These are phyloP conservation scores for Nasonia longicornis DNA, from an alignment of 1,140 invertebrate genomes.

Conservation along the genomic window DNA sequence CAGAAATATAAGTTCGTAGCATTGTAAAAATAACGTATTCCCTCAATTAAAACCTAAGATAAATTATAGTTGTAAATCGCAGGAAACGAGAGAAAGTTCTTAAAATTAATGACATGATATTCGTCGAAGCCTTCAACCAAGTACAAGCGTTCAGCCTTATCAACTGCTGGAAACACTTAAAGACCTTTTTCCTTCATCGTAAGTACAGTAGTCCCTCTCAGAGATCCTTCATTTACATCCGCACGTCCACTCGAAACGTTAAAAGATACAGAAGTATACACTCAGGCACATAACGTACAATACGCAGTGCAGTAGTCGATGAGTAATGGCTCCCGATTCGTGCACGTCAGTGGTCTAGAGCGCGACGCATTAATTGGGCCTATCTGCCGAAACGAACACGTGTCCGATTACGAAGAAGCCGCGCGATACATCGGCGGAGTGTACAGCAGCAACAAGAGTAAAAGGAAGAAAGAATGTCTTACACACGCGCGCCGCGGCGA, in stretches of 20 bases:
- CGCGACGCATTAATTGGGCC: conserved; percentile 60
- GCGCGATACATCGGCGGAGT: conserved; percentile 10
- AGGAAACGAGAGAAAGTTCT: too few species aligned
- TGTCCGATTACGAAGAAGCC: conserved; percentile 58
- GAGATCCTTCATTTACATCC: conserved; percentile 1
- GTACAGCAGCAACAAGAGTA: not conserved
- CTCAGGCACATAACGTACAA: not conserved
- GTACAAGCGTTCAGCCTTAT: not conserved
- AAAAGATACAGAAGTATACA: conserved; percentile 10
- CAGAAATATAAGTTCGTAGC: too few species aligned
- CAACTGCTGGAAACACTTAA: not conserved
- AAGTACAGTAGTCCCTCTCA: conserved; percentile 1
- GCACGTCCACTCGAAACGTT: conserved; percentile 9
- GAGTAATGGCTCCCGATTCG: conserved; percentile 31
- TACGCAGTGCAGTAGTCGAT: not conserved
- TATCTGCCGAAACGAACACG: conserved; percentile 61
- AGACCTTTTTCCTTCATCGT: not conserved
- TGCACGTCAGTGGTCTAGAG: conserved; percentile 22
- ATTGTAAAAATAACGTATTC: too few species aligned
- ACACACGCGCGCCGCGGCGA: not conserved
- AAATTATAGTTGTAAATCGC: too few species aligned
- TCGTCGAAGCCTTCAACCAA: not conserved
- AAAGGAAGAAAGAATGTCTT: conserved; percentile 9
- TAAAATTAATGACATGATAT: not conserved
- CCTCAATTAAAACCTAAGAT: too few species aligned